Base-by-base conservation (phyloP, 2,888 invertebrate species). In the Andrena minutula region DNA sequence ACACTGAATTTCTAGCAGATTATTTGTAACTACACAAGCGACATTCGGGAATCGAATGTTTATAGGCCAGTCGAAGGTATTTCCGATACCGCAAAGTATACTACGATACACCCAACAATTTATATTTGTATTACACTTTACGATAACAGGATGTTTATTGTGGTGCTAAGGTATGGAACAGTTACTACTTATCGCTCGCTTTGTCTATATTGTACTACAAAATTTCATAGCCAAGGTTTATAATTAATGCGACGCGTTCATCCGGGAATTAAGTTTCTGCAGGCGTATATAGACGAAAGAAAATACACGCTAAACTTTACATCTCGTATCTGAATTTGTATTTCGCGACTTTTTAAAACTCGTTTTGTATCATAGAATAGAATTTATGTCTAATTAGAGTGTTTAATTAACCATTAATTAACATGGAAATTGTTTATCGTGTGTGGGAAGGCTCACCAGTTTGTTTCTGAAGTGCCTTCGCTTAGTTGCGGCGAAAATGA, bases 11-110 rank as follows among this genome's bases (percentile, higher is more conserved):
- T n/a, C 8, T 20, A 64, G 68, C 30, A 58, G 49, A 63, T 70
- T 68, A 61, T 35, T 32, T 26, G 16, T 41, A 41, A 66, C 20
- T 71, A 5, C 20, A 28, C 16, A 66, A 53, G 28, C 26, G 49
- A 72, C 35, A 64, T 70, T 71, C 41, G 3, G 16, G 20, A 53
- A 49, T 16, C 8, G 47, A 65, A 53, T 74, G 65, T 74, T 74
- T 20, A 74, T 69, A 41, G 63, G 56, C 56, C 66, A 72, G 79
- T 80, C 56, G 47, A 79, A 79, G 72, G 76, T 81, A 73, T 73
- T 82, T 81, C 72, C 68, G 53, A 73, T 76, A 76, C 60, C 64
- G 12, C 64, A n/a, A 65, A 70, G 30, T 75, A 49, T 74, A 53
- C 35, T 66, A 63, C 30, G 10, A 23, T 63, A 64, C 8, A 51